phyloP scores from a whole-genome alignment of 2,113 vertebrate genomes.

The Uropsilus gracilis region DNA sequence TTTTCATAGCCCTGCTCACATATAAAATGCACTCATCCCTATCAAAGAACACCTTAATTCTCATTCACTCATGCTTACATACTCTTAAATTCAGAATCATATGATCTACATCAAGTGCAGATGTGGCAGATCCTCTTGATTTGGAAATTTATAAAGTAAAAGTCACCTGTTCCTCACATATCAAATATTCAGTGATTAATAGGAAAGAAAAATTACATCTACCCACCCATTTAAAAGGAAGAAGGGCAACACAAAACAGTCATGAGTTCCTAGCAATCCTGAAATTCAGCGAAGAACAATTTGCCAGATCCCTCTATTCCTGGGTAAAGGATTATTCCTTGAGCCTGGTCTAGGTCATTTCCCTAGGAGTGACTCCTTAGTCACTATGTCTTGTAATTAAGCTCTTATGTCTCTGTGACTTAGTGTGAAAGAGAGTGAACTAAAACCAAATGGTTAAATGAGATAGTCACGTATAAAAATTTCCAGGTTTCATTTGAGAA shows the following conservation, averaged over 20 bases:
- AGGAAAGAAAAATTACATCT: background rate
- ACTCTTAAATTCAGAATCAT: background rate
- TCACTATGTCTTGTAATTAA: background rate
- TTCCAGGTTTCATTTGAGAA: conserved; percentile 5
- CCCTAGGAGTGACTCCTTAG: background rate
- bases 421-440: background rate
- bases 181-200: background rate
- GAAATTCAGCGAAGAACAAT: background rate
- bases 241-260: background rate
- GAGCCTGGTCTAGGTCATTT: background rate
- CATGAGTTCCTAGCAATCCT: background rate
- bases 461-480: background rate
- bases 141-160: background rate
- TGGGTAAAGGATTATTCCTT: background rate
- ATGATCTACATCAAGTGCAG: background rate
- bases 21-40: background rate
- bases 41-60: background rate
- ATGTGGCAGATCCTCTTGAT: background rate
- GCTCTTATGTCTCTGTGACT: too few relatives aligned
- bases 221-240: background rate
- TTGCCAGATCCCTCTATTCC: background rate
- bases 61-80: background rate
- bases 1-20: background rate
- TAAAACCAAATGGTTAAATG: background rate
- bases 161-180: background rate